A percentile compares a stretch with the other conserved stretches of the same genome.
Evolutionary conservation across 2,797 vertebrate genomes (phyloP).

Genomic region (Gadopsis bispinosus): DNA sequence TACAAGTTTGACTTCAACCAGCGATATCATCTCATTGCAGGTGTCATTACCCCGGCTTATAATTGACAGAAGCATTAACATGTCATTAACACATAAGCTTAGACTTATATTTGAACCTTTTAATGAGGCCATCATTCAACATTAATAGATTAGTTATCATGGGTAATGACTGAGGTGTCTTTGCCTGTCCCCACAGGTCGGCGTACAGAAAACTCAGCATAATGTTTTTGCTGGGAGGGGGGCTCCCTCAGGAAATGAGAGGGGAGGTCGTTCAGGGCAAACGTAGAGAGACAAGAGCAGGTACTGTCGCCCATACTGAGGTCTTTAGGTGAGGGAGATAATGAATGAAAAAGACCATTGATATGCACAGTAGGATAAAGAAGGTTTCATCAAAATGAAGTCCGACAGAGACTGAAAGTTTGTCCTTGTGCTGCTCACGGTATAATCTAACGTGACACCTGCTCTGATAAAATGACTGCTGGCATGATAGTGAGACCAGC

Average conservation of each 20-base stretch:
- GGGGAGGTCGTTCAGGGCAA: constrained; percentile 62
- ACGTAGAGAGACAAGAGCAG: constrained; percentile 50
- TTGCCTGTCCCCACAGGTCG: constrained; percentile 81
- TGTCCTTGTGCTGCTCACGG: constrained; percentile 38
- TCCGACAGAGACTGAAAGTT: constrained; percentile 35
- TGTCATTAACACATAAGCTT: constrained; percentile 87
- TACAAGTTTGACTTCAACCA: constrained; percentile 82
- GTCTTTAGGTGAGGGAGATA: constrained; percentile 56
- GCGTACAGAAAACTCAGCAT: constrained; percentile 72
- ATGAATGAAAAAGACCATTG: constrained; percentile 42
- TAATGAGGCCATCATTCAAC: constrained; percentile 87
- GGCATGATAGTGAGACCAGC: constrained; percentile 15
- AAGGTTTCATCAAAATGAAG: constrained; percentile 37
- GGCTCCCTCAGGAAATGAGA: constrained; percentile 64
- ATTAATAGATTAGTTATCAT: constrained; percentile 87
- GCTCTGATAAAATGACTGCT: constrained; percentile 23
- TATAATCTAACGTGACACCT: constrained; percentile 22
- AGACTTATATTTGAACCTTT: constrained; percentile 86
- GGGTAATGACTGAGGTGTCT: constrained; percentile 84
- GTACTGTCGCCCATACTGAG: constrained; percentile 46
- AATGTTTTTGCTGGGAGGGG: constrained; percentile 67
- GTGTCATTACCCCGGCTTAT: constrained; percentile 84
- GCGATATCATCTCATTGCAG: constrained; percentile 79
- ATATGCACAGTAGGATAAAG: constrained; percentile 29
- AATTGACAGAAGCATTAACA: constrained; percentile 87